Conservation (phyloP, 2,888 invertebrate species). For the Lithophane ornitopus region DNA sequence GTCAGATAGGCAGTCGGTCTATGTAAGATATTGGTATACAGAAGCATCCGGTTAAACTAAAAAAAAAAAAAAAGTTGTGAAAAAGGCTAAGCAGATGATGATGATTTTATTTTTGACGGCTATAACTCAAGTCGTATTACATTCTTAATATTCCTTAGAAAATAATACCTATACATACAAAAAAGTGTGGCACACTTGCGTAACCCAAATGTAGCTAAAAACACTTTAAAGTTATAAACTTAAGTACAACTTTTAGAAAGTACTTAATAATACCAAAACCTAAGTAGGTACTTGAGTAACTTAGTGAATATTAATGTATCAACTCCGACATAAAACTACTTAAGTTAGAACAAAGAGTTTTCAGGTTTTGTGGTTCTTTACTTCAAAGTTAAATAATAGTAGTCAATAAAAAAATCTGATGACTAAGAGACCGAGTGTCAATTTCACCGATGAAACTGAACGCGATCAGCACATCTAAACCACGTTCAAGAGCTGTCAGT, state of each 20-base stretch:
- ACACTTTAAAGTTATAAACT: slow-evolving; percentile 20
- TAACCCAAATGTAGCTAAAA: slow-evolving; percentile 15
- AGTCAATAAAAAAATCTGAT: no score
- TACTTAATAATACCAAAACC: slow-evolving; percentile 31
- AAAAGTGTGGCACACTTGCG: background rate
- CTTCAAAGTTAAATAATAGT: no score
- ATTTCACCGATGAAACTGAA: no score
- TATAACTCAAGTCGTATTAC: background rate
- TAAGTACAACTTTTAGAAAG: slow-evolving; percentile 26
- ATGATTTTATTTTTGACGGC: background rate
- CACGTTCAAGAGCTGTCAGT: no score
- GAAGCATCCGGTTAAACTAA: no score
- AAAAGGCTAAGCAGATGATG: no score
- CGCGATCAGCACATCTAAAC: no score
- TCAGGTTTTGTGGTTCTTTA: no score
- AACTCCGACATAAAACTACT: slow-evolving; percentile 21
- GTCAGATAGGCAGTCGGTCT: no score
- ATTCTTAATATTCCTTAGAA: background rate
- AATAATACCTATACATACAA: background rate
- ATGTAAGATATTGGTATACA: no score
- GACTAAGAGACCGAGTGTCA: no score
- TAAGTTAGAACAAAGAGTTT: background rate
- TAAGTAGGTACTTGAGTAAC: slow-evolving; percentile 20
- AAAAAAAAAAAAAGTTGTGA: no score
- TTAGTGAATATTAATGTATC: slow-evolving; percentile 26